phyloP scores from a whole-genome alignment of 2,888 invertebrate genomes.

The Venusia cambrica region DNA sequence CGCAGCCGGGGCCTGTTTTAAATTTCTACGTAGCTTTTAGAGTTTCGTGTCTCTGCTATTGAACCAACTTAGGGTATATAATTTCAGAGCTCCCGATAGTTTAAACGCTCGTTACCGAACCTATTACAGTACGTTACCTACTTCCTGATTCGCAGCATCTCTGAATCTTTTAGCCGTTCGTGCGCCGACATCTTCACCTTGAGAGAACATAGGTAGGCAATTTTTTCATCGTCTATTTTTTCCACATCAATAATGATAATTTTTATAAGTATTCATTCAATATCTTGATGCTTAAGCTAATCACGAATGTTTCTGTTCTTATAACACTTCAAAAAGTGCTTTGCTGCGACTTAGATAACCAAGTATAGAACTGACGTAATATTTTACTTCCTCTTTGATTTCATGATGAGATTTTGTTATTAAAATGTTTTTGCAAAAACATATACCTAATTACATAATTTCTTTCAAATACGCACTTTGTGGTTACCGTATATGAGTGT shows the following conservation, averaged over 20 bases:
- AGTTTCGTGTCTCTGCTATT: slow-evolving; percentile 15
- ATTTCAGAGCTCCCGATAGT: slow-evolving; percentile 19
- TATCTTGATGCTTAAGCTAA: slow-evolving; percentile 63
- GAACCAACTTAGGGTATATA: slow-evolving; percentile 17
- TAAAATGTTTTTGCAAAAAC: too few species aligned
- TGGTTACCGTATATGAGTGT: slow-evolving; percentile 9
- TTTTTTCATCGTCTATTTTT: slow-evolving; percentile 67
- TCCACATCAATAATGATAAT: slow-evolving; percentile 64
- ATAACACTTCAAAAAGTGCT: slow-evolving; percentile 47
- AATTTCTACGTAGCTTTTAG: slow-evolving; percentile 20
- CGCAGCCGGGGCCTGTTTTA: slow-evolving; percentile 11
- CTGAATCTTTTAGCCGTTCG: slow-evolving; percentile 65
- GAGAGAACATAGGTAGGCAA: slow-evolving; percentile 61
- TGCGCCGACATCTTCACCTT: slow-evolving; percentile 72
- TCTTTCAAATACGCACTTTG: slow-evolving; percentile 21
- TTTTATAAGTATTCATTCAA: slow-evolving; percentile 69
- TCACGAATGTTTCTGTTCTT: slow-evolving; percentile 64
- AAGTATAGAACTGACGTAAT: slow-evolving; percentile 55
- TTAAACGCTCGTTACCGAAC: slow-evolving; percentile 44
- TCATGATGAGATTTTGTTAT: slow-evolving; percentile 28
- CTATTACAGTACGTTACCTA: slow-evolving; percentile 48
- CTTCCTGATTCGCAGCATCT: slow-evolving; percentile 70
- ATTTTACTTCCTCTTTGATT: slow-evolving; percentile 51
- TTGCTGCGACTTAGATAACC: slow-evolving; percentile 50
- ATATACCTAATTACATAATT: slow-evolving; percentile 3